Evolutionary conservation across 2,797 vertebrate species (phyloP), one percentile per base, ranked within the genome.

Genomic region (Sebastes matsubarae): DNA sequence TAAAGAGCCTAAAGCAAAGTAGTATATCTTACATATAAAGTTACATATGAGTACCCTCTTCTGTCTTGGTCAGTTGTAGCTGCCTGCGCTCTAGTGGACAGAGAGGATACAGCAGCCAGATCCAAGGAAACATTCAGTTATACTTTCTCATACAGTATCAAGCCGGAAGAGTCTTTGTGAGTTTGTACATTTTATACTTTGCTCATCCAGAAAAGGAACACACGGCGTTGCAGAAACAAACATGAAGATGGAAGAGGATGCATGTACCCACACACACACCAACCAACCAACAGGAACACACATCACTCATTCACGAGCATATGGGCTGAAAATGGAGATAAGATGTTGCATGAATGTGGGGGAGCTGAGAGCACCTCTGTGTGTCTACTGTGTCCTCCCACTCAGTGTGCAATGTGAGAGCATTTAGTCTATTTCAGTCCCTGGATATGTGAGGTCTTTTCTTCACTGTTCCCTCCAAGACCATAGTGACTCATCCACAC

Each of bases 391-490:
- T 54, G 75, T 93, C 93, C 90, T 91, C 91, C 93, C 84, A 94
- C 93, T 90, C 93, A 50, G 75, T 54, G 79, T 69, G 83, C 63
- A 25, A 16, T 54, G 50, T 54, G 50, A 91, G 88, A 90, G 87
- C 88, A 82, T 90, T 90, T 82, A 81, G 82, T 91, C 90, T 93
- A 93, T 94, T 94, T 93, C 87, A 82, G 90, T 82, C 75, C 75
- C 77, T 74, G 50, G 78, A 87, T 76, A 87, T 84, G 79, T 77
- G 76, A 88, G 64, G 78, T 70, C 75, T 87, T 90, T 92, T 92
- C 79, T 91, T 90, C 87, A 80, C 79, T 81, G 71, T 85, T 92
- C 75, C 85, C 76, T 87, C 46, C 66, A 87, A 87, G 81, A 90
- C 80, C 81, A 70, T 30, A 80, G 71, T 90, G 93, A 91, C 68